A percentile compares a stretch with the other conserved stretches of the same genome.
Evolutionary conservation across 2,888 invertebrate species (phyloP).

Genomic region (Cryptophagus acutangulus): DNA sequence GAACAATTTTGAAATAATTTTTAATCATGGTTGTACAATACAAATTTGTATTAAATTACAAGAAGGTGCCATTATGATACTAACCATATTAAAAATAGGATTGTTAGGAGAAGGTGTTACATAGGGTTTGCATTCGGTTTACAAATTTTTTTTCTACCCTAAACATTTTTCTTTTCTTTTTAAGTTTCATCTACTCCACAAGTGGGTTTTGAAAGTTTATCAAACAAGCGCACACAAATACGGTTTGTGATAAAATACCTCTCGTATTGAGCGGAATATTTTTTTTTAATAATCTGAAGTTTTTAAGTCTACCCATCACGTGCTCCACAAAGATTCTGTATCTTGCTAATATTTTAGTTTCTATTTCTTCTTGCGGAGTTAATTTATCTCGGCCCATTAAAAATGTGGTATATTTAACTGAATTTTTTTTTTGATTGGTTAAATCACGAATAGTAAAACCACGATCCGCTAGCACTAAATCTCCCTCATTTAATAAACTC

Average conservation of each 20-base stretch:
- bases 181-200: neutral
- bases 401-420: constrained; percentile 17
- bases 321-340: constrained; percentile 26
- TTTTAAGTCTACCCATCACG: constrained; percentile 18
- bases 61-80: no score
- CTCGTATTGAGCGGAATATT: constrained; percentile 20
- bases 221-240: constrained; percentile 24
- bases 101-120: no score
- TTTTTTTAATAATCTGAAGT: constrained; percentile 21
- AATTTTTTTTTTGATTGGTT: neutral
- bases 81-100: no score
- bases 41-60: no score
- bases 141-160: no score
- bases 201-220: constrained; percentile 20
- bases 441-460: constrained; percentile 12
- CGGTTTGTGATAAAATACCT: constrained; percentile 19
- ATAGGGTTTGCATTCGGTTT: no score
- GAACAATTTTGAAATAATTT: no score
- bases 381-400: constrained; percentile 19
- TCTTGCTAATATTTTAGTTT: constrained; percentile 25
- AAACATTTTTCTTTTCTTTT: no score
- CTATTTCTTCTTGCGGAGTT: constrained; percentile 23
- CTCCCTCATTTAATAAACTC: constrained; percentile 20
- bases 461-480: constrained; percentile 26
- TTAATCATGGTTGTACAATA: no score